Conservation (phyloP, 2,797 vertebrate species). For the Adrianichthys oophorus region DNA sequence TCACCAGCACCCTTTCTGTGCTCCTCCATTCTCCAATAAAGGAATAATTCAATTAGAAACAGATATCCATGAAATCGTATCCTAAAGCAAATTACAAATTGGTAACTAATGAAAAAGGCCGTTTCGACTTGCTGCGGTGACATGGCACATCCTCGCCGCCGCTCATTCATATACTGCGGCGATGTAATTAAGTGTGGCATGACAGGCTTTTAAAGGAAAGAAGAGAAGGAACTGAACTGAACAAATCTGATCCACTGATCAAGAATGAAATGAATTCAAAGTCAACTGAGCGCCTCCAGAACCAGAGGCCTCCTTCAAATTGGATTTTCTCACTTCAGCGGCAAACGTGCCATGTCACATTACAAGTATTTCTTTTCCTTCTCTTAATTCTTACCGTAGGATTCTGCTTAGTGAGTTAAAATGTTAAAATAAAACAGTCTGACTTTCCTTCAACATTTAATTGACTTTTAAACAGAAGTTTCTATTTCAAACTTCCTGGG, state of each 20-base stretch:
- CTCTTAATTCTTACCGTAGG: constrained; percentile 48
- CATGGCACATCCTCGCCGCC: constrained; percentile 69
- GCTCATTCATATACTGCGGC: constrained; percentile 65
- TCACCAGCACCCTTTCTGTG: neutral
- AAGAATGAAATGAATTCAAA: constrained; percentile 72
- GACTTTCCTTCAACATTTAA: constrained; percentile 40
- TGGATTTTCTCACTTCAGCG: constrained; percentile 69
- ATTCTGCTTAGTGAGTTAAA: constrained; percentile 63
- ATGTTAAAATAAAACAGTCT: constrained; percentile 42
- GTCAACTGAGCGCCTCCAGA: constrained; percentile 59
- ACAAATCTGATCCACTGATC: constrained; percentile 82
- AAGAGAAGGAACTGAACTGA: constrained; percentile 71
- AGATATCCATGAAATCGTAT: constrained; percentile 69
- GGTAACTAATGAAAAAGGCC: constrained; percentile 72
- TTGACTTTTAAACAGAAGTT: constrained; percentile 17
- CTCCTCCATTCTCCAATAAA: constrained; percentile 47
- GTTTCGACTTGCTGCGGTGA: constrained; percentile 72
- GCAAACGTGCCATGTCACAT: constrained; percentile 64
- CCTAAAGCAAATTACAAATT: constrained; percentile 75
- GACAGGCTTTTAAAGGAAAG: constrained; percentile 67
- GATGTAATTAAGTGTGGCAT: constrained; percentile 73
- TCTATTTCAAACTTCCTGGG: constrained; percentile 27
- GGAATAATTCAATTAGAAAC: constrained; percentile 70
- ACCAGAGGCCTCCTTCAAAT: constrained; percentile 59
- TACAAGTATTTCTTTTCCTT: constrained; percentile 48